Conservation (phyloP, 2,797 vertebrate species). For the Aldrovandia affinis region DNA sequence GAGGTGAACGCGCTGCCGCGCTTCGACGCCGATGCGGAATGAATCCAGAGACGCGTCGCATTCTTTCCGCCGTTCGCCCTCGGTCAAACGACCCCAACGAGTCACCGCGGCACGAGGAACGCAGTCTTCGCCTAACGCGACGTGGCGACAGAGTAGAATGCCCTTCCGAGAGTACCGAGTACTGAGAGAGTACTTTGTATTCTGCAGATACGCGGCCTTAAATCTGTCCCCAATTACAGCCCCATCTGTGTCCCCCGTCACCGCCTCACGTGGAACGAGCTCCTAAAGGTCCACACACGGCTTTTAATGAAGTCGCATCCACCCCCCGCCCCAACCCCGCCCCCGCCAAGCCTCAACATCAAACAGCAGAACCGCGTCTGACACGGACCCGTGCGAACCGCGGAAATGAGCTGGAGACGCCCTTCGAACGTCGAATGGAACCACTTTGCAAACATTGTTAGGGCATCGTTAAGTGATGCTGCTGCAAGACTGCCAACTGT, state of each 20-base stretch:
- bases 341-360: neutral
- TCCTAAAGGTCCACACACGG: neutral
- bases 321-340: too few species aligned
- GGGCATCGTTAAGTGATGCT: neutral
- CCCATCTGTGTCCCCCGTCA: neutral
- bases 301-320: neutral
- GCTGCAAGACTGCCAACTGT: neutral
- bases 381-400: neutral
- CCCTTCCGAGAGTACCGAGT: neutral
- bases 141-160: neutral
- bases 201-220: neutral
- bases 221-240: neutral
- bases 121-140: neutral
- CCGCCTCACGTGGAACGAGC: neutral
- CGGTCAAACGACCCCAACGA: constrained; percentile 10
- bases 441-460: neutral
- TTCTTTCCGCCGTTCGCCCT: neutral
- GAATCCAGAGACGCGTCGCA: neutral
- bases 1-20: neutral
- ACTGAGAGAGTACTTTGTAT: neutral
- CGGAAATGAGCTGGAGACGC: neutral
- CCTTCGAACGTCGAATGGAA: neutral
- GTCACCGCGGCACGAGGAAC: neutral
- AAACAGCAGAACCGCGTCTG: neutral
- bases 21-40: neutral